Evolutionary conservation across 2,797 vertebrate genomes (phyloP).

Genomic region (Microctenopoma lineatum): DNA sequence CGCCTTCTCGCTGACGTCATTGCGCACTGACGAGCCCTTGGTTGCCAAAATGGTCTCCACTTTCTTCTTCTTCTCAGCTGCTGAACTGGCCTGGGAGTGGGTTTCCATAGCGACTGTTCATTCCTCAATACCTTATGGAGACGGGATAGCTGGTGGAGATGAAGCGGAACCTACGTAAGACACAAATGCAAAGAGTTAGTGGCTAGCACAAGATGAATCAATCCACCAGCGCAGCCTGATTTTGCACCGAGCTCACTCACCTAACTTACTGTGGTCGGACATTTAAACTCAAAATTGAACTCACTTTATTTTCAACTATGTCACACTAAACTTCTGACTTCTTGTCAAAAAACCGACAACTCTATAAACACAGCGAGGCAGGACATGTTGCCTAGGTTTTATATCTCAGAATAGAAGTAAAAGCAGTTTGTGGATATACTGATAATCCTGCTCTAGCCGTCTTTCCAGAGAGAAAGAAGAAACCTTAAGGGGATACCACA

Average conservation of each 20-base stretch:
- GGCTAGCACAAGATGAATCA: constrained; percentile 20
- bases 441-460: constrained; percentile 72
- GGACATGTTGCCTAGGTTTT: constrained; percentile 69
- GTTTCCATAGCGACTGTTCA: constrained; percentile 97
- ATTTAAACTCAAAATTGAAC: constrained; percentile 28
- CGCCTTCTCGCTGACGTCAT: constrained; percentile 98
- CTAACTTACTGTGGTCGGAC: constrained; percentile 16
- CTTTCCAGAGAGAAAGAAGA: constrained; percentile 77
- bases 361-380: constrained; percentile 53
- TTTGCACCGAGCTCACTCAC: constrained; percentile 44
- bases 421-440: constrained; percentile 72
- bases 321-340: constrained; percentile 64
- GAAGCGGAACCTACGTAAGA: constrained; percentile 25
- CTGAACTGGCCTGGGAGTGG: constrained; percentile 93
- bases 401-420: constrained; percentile 71
- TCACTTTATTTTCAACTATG: constrained; percentile 51
- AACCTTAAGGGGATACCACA: constrained; percentile 82
- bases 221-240: constrained; percentile 65
- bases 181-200: constrained; percentile 12
- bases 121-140: constrained; percentile 92
- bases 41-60: constrained; percentile 92
- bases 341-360: constrained; percentile 48
- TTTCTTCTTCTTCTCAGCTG: constrained; percentile 96
- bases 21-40: constrained; percentile 89
- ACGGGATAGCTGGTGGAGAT: constrained; percentile 80